phyloP scores from a whole-genome alignment of 2,888 invertebrate species.

The Orthosia gracilis region DNA sequence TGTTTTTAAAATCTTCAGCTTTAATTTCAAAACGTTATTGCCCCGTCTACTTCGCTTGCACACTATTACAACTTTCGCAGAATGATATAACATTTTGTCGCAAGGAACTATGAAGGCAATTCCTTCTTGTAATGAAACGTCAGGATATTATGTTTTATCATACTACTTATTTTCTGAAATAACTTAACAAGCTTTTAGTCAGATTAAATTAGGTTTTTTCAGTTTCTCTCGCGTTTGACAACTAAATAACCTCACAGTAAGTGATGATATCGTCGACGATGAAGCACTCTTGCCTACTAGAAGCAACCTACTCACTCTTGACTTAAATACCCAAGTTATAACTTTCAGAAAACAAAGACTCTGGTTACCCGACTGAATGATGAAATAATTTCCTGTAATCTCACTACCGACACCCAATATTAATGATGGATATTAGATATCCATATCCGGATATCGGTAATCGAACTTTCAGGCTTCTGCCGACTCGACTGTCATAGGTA shows the following conservation, averaged over 20 bases:
- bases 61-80: constrained; percentile 20
- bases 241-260: too few species aligned
- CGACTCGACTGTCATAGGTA: neutral
- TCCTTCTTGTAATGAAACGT: constrained; percentile 33
- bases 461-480: neutral
- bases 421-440: neutral
- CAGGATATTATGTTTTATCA: constrained; percentile 24
- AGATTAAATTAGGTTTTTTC: too few species aligned
- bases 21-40: constrained; percentile 48
- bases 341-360: too few species aligned
- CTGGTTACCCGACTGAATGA: too few species aligned
- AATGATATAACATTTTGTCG: constrained; percentile 45
- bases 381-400: too few species aligned
- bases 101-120: constrained; percentile 38
- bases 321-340: too few species aligned
- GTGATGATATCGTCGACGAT: too few species aligned
- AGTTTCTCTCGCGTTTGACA: too few species aligned
- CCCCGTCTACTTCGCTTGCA: constrained; percentile 10
- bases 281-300: too few species aligned
- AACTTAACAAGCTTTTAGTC: too few species aligned
- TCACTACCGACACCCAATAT: neutral
- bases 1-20: constrained; percentile 29
- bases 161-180: too few species aligned
- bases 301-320: too few species aligned
- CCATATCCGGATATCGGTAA: constrained; percentile 13